These are phyloP conservation scores for Mirza zaza DNA, from an alignment of 2,113 vertebrate genomes.

Conservation along the genomic window DNA sequence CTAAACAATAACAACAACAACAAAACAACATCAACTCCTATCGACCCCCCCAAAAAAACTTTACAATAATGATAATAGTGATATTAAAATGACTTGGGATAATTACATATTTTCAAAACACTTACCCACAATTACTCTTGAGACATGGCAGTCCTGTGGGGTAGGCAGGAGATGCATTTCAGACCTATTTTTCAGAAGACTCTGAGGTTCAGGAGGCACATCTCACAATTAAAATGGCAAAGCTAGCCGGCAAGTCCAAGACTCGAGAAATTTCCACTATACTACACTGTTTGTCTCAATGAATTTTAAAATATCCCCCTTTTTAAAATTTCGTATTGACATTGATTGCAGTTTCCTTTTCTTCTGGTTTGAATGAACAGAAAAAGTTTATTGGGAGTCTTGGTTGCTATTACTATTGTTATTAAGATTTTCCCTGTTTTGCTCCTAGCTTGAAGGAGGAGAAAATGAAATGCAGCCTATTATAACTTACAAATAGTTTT, in stretches of 20 bases:
- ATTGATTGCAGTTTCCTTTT: neutral
- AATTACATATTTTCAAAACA: neutral
- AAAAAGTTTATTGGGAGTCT: neutral
- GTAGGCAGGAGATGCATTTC: neutral
- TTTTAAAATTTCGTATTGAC: neutral
- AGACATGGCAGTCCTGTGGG: neutral
- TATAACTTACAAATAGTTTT: slow-evolving; percentile 10
- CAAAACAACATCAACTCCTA: neutral
- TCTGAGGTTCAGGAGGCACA: neutral
- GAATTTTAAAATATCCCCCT: neutral
- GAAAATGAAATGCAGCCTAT: neutral
- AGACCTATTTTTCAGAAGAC: neutral
- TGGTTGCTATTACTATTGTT: neutral
- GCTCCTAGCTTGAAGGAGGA: neutral
- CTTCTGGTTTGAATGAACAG: neutral
- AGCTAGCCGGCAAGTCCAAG: neutral
- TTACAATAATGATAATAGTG: neutral
- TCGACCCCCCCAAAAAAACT: neutral
- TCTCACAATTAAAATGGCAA: neutral
- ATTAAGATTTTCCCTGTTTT: neutral
- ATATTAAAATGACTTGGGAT: neutral
- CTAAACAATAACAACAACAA: neutral
- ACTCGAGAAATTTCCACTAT: neutral
- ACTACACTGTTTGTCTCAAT: neutral
- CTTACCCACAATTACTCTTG: neutral